Conservation (phyloP, 2,113 vertebrate species). For the Pogonocichla stellata region DNA sequence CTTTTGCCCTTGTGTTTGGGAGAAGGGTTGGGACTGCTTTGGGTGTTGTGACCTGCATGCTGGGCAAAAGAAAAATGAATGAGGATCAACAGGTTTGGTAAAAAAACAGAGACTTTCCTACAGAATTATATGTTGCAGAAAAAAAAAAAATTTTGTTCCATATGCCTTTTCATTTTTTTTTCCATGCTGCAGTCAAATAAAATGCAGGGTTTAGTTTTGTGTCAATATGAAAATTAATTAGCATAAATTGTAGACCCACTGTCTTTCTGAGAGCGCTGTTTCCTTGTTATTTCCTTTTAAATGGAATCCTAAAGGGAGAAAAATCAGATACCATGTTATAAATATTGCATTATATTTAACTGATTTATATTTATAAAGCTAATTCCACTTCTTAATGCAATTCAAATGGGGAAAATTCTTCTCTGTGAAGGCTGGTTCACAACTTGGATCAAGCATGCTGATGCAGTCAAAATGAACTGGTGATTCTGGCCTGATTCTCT, state of each 20-base stretch:
- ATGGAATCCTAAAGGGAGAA: slow-evolving; percentile 39
- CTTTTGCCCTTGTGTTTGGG: neutral
- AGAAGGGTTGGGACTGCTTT: neutral
- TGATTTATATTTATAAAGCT: slow-evolving; percentile 62
- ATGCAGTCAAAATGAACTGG: neutral
- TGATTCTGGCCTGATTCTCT: neutral
- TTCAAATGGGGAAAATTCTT: slow-evolving; percentile 29
- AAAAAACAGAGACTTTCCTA: neutral
- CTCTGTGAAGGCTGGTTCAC: neutral
- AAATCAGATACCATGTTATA: slow-evolving; percentile 36
- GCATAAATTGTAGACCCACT: slow-evolving; percentile 25
- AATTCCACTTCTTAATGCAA: slow-evolving; percentile 42
- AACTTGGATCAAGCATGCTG: neutral
- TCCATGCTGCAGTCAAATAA: neutral
- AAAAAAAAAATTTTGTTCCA: neutral
- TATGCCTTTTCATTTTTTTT: neutral
- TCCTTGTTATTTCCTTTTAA: slow-evolving; percentile 62
- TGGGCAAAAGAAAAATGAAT: neutral
- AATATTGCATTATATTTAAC: slow-evolving; percentile 65
- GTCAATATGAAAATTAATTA: slow-evolving; percentile 50
- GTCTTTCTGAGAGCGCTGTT: slow-evolving; percentile 18
- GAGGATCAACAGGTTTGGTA: neutral
- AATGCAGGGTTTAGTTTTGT: slow-evolving; percentile 20
- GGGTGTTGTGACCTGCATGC: neutral
- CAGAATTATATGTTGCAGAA: neutral